Conservation (phyloP, 2,113 vertebrate genomes). For the Circaetus gallicus region DNA sequence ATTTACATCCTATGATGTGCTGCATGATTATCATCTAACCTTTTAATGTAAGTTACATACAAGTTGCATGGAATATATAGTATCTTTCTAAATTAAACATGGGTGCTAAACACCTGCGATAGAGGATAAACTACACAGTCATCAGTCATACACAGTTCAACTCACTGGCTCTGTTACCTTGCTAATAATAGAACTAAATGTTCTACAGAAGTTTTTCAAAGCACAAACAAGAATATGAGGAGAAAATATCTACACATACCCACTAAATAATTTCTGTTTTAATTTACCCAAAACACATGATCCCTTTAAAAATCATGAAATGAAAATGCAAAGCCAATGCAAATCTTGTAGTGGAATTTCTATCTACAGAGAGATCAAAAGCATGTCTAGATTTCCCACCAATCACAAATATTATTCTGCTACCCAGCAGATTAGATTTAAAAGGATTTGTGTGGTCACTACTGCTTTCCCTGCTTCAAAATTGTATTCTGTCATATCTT, state of each 20-base stretch:
- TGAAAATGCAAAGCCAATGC: constrained; percentile 11
- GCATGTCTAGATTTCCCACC: neutral
- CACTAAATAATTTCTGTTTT: neutral
- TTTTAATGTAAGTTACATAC: neutral
- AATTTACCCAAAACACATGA: neutral
- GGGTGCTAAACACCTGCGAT: fast-evolving
- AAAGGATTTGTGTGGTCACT: neutral
- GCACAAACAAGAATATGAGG: neutral
- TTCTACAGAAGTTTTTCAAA: neutral
- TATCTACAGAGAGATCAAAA: constrained; percentile 27
- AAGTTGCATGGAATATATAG: neutral
- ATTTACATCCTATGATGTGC: neutral
- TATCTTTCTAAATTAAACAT: neutral
- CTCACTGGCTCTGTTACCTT: neutral
- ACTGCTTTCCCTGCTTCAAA: constrained; percentile 2
- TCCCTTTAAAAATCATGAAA: neutral
- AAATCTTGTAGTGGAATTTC: neutral
- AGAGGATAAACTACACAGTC: neutral
- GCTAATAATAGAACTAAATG: neutral
- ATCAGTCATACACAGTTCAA: neutral
- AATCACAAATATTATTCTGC: neutral
- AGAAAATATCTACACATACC: neutral
- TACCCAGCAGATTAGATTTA: neutral
- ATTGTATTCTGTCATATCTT: neutral
- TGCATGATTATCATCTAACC: neutral